Evolutionary conservation across 1,140 invertebrate genomes (phyloP).

Genomic region (Drosophila littoralis): DNA sequence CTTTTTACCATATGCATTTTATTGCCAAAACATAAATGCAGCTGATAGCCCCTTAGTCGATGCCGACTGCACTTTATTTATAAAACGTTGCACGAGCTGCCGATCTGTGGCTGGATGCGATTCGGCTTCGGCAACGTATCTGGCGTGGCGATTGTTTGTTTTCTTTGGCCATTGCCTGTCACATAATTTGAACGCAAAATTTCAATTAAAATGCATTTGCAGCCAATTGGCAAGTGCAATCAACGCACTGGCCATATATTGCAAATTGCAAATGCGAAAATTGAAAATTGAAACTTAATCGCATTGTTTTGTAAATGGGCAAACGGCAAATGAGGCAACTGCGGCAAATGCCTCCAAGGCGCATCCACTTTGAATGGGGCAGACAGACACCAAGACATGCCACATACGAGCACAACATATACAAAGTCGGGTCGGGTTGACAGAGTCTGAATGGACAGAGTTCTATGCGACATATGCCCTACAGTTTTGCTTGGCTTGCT

Average conservation of each 20-base stretch:
- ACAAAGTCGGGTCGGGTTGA: conserved; percentile 3
- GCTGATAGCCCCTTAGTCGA: conserved; percentile 27
- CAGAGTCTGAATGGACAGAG: conserved; percentile 1
- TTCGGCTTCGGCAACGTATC: conserved; percentile 2
- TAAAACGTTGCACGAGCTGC: conserved; percentile 42
- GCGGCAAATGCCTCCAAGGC: conserved; percentile 41
- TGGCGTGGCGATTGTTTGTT: conserved; percentile 60
- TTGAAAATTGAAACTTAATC: conserved; percentile 74
- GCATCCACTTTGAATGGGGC: conserved; percentile 16
- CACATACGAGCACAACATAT: conserved; percentile 1
- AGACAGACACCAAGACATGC: conserved; percentile 24
- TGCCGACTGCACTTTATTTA: conserved; percentile 42
- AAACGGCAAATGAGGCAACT: conserved; percentile 30
- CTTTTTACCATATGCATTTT: conserved; percentile 78
- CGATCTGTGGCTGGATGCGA: conserved; percentile 28
- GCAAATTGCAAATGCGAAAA: conserved; percentile 25
- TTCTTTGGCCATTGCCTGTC: conserved; percentile 68
- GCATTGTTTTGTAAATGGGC: conserved; percentile 47
- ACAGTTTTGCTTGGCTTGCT: conserved; percentile 50
- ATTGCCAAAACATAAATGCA: conserved; percentile 80
- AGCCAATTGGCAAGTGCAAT: conserved; percentile 26
- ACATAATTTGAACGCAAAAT: conserved; percentile 60
- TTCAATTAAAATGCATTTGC: conserved; percentile 62
- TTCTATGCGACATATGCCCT: conserved; percentile 14
- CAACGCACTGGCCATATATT: conserved; percentile 18